These are phyloP conservation scores for Miopithecus talapoin DNA, from an alignment of 2,797 vertebrate genomes.

Conservation along the genomic window DNA sequence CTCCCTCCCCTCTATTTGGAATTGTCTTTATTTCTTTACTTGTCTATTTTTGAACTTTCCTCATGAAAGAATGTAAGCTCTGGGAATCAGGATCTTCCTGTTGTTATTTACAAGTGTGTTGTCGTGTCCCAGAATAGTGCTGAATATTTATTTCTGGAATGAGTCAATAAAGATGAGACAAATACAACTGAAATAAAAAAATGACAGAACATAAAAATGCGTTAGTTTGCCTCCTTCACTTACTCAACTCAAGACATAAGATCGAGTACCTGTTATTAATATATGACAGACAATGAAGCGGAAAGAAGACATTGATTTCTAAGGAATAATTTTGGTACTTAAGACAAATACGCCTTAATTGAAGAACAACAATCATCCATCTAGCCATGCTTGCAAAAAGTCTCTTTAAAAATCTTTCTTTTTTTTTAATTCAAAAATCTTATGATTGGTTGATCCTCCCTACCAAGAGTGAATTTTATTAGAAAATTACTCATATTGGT, in stretches of 20 bases:
- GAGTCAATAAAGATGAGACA: neutral
- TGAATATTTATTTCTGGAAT: neutral
- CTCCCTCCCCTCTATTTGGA: neutral
- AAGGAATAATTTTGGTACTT: neutral
- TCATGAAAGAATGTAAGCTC: neutral
- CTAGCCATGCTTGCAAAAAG: neutral
- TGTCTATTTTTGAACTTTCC: neutral
- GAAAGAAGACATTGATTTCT: neutral
- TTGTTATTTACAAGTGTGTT: neutral
- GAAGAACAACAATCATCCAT: neutral
- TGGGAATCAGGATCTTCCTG: neutral
- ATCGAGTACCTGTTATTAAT: neutral
- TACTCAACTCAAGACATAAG: neutral
- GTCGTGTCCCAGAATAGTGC: neutral
- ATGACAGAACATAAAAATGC: neutral
- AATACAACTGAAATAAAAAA: neutral
- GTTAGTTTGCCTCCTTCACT: neutral
- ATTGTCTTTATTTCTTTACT: neutral
- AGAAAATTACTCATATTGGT: constrained; percentile 14
- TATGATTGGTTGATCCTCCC: neutral
- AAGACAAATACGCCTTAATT: neutral
- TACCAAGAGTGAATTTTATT: neutral
- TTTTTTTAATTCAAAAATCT: neutral
- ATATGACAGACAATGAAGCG: neutral
- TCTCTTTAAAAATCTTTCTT: neutral